Evolutionary conservation across 1,140 invertebrate species (phyloP), one percentile per base, ranked within the genome.

Genomic region (Drosophila lacteicornis): DNA sequence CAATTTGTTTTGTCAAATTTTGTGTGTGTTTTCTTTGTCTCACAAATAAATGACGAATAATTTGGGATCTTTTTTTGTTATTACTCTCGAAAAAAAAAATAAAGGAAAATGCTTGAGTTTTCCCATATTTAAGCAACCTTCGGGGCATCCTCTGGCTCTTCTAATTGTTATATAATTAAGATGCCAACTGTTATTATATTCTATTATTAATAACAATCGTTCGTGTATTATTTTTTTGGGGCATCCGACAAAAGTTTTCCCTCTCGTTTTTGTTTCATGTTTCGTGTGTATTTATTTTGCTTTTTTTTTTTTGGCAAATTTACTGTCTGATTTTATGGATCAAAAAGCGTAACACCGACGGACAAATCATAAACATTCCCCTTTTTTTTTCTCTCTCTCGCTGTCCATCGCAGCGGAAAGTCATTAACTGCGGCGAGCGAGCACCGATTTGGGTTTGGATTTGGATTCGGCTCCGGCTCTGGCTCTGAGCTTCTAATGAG

Each of bases 161-260:
- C 83, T 88, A 88, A 84, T 88, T 88, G 78, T 88, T 81, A 81
- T 90, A 79, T 88, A 88, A 81, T 90, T 84, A 90, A 88, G 80
- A 88, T 84, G 84, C 85, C 62, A 79, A 82, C 78, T 84, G 82
- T 90, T 88, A 88, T 88, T 88, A 88, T 85, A 86, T 79, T 84
- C 79, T 77, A 81, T 84, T 82, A 85, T 86, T 86, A 60, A 60
- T 63, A 69, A 70, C 75, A 51, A 76, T 76, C 47, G 70, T 66
- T 75, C 17, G 51, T 66, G 51, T 60, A 19, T 67, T 40, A 19
- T 63, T 33, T 51, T 68, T 68, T 80, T 49, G 47, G 66, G 66
- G 57, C 76, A 56, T 40, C 42, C 40, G 27, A 60, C 42, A 42
- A 33, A 60, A 42, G 43, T 59, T 58, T 67, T 75, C 49, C 43